Percentiles rank a stretch among this genome's conserved stretches.
phyloP scores from a whole-genome alignment of 1,140 invertebrate species.

The Sycobia sp. region DNA sequence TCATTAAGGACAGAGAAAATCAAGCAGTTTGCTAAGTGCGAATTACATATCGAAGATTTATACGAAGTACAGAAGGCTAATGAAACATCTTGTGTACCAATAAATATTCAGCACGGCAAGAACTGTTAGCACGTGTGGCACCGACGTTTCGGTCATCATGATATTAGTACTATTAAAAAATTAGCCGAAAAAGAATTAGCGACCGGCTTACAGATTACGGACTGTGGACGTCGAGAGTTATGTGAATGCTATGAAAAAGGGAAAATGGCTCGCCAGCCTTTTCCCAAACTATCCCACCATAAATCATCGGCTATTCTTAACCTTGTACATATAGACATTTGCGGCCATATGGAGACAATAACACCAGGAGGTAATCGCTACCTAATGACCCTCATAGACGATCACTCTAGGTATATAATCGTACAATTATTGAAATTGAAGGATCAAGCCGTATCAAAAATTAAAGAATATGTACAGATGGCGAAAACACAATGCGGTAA shows the following conservation, averaged over 20 bases:
- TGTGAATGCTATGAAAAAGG: too few relatives aligned
- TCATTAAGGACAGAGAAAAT: neutral
- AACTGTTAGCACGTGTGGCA: too few relatives aligned
- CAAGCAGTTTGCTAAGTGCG: neutral
- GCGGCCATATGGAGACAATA: neutral
- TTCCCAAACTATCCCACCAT: neutral
- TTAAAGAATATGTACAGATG: conserved; percentile 35
- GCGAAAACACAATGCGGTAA: conserved; percentile 28
- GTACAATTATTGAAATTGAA: neutral
- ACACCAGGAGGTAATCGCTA: neutral
- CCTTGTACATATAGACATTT: neutral
- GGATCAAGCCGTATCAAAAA: too few relatives aligned
- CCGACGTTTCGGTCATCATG: too few relatives aligned
- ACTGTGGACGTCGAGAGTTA: neutral
- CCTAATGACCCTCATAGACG: neutral
- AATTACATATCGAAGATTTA: neutral
- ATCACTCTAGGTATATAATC: neutral
- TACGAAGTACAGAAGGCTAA: conserved; percentile 10
- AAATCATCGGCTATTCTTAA: neutral
- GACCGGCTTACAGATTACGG: neutral
- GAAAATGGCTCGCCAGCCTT: neutral
- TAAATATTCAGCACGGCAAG: neutral
- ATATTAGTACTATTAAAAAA: neutral
- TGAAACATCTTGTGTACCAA: neutral
- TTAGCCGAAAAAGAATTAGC: neutral